phyloP scores from a whole-genome alignment of 2,888 invertebrate genomes.

The Caenorhabditis sp. region DNA sequence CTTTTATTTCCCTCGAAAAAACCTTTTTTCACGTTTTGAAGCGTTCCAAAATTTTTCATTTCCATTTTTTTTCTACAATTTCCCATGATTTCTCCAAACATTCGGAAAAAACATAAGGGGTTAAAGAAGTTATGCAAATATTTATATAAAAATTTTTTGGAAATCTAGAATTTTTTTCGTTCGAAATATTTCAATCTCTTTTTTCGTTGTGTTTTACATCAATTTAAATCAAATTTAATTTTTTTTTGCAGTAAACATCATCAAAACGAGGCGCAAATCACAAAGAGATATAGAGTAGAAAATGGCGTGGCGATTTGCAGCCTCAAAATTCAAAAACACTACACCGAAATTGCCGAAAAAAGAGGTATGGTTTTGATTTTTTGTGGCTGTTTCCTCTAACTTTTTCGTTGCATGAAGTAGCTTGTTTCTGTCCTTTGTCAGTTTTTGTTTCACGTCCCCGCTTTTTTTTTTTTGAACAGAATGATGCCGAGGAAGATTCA shows the following conservation, averaged over 20 bases:
- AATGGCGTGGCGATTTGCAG: slow-evolving; percentile 82
- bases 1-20: no score
- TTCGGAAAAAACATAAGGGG: background rate
- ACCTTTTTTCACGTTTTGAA: no score
- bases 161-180: background rate
- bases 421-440: background rate
- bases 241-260: slow-evolving; percentile 9
- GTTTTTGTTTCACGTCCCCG: slow-evolving; percentile 1
- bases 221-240: background rate
- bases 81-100: background rate
- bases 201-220: background rate
- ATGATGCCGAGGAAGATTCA: background rate
- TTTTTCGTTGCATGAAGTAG: background rate
- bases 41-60: no score
- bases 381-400: background rate
- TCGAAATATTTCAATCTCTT: background rate
- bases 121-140: background rate
- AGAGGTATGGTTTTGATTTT: slow-evolving; percentile 74
- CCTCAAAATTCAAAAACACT: slow-evolving; percentile 97
- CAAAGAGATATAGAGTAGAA: background rate
- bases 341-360: slow-evolving; percentile 93
- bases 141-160: background rate
- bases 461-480: slow-evolving; percentile 1
- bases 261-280: slow-evolving; percentile 4
- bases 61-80: no score